Percentiles rank a stretch among this genome's conserved stretches.
These are phyloP conservation scores for Brachirus orientalis DNA, from an alignment of 2,113 vertebrate species.

Conservation along the genomic window DNA sequence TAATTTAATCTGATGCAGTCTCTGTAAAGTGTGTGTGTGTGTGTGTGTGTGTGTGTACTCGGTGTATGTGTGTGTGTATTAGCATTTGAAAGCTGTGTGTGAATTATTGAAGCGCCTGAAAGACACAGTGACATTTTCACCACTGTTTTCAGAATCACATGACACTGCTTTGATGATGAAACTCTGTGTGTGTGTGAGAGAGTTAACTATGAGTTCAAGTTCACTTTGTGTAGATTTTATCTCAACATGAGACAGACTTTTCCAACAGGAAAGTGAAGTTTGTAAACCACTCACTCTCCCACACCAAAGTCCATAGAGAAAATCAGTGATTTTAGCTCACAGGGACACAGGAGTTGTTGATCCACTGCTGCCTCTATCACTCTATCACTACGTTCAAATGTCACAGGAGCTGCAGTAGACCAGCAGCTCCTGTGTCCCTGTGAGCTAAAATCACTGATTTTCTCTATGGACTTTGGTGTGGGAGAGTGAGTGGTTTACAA, in stretches of 20 bases:
- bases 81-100: slow-evolving; percentile 61
- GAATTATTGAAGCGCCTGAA: slow-evolving; percentile 62
- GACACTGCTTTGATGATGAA: slow-evolving; percentile 64
- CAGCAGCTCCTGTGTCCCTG: too few species aligned
- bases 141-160: slow-evolving; percentile 34
- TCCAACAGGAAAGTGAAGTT: neutral
- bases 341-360: too few species aligned
- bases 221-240: neutral
- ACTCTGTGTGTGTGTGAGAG: slow-evolving; percentile 19
- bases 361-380: too few species aligned
- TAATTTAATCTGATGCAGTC: slow-evolving; percentile 40
- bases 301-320: neutral
- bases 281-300: neutral
- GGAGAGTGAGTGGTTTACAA: too few species aligned
- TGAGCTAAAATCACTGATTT: too few species aligned
- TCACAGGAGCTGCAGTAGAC: too few species aligned
- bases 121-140: slow-evolving; percentile 58
- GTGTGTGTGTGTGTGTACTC: slow-evolving; percentile 59
- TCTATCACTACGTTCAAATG: too few species aligned
- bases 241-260: neutral
- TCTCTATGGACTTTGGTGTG: too few species aligned
- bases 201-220: neutral
- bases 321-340: neutral
- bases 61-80: slow-evolving; percentile 39
- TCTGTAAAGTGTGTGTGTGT: slow-evolving; percentile 29